These are phyloP conservation scores for Hippocampus mohnikei DNA, from an alignment of 2,113 vertebrate species.

Conservation along the genomic window DNA sequence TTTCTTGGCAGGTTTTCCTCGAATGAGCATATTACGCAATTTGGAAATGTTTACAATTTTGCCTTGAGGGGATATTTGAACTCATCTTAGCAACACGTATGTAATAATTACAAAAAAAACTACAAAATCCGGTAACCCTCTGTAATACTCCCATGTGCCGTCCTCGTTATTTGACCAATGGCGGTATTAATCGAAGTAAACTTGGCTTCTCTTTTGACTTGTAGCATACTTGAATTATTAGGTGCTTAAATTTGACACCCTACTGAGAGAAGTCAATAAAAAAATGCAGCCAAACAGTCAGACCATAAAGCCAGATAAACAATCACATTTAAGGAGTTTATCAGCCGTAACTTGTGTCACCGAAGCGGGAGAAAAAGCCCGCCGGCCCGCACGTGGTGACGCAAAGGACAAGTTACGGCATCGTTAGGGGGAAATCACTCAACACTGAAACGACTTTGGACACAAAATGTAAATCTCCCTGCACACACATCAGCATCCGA, in stretches of 20 bases:
- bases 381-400: not conserved
- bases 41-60: too few relatives aligned
- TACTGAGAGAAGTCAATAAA: not conserved
- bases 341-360: slow-evolving; percentile 53
- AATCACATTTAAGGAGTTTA: slow-evolving; percentile 55
- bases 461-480: slow-evolving; percentile 33
- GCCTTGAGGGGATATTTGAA: too few relatives aligned
- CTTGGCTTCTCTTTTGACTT: not conserved
- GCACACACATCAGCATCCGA: slow-evolving; percentile 8
- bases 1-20: too few relatives aligned
- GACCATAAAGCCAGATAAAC: slow-evolving; percentile 65
- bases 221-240: not conserved
- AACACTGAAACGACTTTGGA: slow-evolving; percentile 39
- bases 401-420: slow-evolving; percentile 1
- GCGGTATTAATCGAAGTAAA: too few relatives aligned
- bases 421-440: slow-evolving; percentile 29
- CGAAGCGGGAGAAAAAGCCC: slow-evolving; percentile 17
- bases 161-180: too few relatives aligned
- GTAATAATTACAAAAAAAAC: too few relatives aligned
- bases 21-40: too few relatives aligned
- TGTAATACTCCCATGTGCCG: too few relatives aligned
- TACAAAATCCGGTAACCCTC: too few relatives aligned
- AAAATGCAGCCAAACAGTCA: slow-evolving; percentile 38
- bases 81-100: too few relatives aligned
- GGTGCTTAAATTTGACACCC: not conserved